Base-by-base conservation (phyloP, 2,888 invertebrate genomes). In the Eristalinus aeneus region DNA sequence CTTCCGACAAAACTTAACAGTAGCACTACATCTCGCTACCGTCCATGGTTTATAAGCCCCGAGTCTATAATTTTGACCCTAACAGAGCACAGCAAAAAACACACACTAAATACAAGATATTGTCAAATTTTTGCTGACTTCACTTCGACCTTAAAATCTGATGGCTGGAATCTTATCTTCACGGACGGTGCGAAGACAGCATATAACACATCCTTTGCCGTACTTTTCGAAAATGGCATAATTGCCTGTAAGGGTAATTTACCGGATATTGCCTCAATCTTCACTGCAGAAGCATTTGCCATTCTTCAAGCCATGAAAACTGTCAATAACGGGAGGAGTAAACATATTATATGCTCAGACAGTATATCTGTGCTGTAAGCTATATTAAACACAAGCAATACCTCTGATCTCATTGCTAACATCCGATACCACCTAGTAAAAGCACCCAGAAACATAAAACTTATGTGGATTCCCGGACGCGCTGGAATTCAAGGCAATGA, bases 161-260 rank as follows among this genome's bases (percentile, higher is more conserved):
- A 73, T 11, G 54, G 23, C 0, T 73, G 54, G 73, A 73, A 27
- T 11, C 22, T 73, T 4, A 8, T 73, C 11, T 61, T 72, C 23
- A 61, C 61, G 0, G 61, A 72, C 20, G 72, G 56, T 12, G 54
- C 73, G 22, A 63, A 72, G 16, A 72, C n/a, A 54, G 9, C 54
- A 2, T 6, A 9, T 20, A 27, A 39, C 39, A 22, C 32, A 10
- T 39, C 39, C 11, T 39, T 58, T 16, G 69, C 22, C 22, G n/a
- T 56, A 69, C 6, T 23, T 1, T 54, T 23, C 20, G 54, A 54
- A 54, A 20, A 39, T 39, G 22, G 2, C 20, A 54, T 22, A 11
- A 61, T 61, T 31, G 60, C 54, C 46, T 31, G 11, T 11, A 61
- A 53, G 9, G 63, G 36, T 11, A 54, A 63, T 27, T 23, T 71